Percentiles rank a stretch among this genome's conserved stretches.
Conservation (phyloP, 2,113 vertebrate species). For the Pituophis catenifer region DNA sequence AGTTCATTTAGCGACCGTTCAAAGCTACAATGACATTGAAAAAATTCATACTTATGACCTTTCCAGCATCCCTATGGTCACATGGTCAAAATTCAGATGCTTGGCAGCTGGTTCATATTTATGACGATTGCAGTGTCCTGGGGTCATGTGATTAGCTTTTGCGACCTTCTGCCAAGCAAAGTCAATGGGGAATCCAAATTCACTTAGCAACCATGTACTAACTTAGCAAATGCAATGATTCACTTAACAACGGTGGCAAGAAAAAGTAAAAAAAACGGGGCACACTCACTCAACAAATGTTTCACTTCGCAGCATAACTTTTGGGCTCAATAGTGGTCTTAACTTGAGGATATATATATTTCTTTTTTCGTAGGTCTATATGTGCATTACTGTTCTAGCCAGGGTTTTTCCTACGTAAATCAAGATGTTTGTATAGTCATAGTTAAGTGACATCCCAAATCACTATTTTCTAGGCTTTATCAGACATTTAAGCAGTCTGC, state of each 20-base stretch:
- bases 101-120: neutral
- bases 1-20: neutral
- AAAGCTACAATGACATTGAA: neutral
- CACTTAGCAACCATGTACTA: neutral
- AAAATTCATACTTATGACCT: neutral
- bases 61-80: neutral
- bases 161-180: neutral
- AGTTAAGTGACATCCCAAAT: too few species aligned
- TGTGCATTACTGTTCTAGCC: too few species aligned
- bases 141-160: neutral
- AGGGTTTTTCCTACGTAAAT: too few species aligned
- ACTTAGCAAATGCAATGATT: neutral
- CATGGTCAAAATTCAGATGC: neutral
- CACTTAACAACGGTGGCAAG: neutral
- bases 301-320: neutral
- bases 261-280: neutral
- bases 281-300: neutral
- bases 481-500: too few species aligned
- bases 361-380: too few species aligned
- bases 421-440: too few species aligned
- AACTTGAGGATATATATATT: neutral
- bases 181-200: neutral
- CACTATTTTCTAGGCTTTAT: too few species aligned
- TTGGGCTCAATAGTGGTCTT: neutral
- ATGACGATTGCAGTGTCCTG: neutral